Conservation (phyloP, 2,113 vertebrate species). For the Silurus asotus region DNA sequence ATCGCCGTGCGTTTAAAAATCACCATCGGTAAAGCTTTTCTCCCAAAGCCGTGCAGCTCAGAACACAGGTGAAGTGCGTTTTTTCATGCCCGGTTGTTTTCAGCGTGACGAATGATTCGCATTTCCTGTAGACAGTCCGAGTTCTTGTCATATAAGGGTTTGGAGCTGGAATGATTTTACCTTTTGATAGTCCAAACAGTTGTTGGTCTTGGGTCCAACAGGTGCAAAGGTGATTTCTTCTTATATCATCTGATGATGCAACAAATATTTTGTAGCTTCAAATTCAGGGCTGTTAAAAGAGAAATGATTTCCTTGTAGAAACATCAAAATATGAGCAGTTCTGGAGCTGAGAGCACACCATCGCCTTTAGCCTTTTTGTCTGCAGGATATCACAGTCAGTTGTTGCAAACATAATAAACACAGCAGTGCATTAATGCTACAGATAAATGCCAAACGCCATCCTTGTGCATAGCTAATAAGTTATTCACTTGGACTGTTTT, state of each 20-base stretch:
- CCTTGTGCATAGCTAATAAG: slow-evolving; percentile 65
- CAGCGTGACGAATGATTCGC: no score
- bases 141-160: no score
- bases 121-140: no score
- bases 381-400: slow-evolving; percentile 60
- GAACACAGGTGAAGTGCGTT: no score
- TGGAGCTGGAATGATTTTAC: no score
- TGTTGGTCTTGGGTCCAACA: no score
- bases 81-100: no score
- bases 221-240: no score
- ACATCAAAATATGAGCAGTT: slow-evolving; percentile 37
- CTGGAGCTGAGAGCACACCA: slow-evolving; percentile 56
- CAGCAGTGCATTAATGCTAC: slow-evolving; percentile 38
- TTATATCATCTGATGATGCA: slow-evolving; percentile 17
- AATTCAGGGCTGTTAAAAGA: slow-evolving; percentile 37
- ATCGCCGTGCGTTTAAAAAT: no score
- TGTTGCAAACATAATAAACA: slow-evolving; percentile 60
- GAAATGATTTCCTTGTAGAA: slow-evolving; percentile 26
- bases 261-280: slow-evolving; percentile 44
- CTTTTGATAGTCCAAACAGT: no score
- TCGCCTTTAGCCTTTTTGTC: slow-evolving; percentile 67
- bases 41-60: no score
- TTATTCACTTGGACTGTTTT: slow-evolving; percentile 62
- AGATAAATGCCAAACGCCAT: slow-evolving; percentile 38
- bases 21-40: no score